Evolutionary conservation across 2,888 invertebrate genomes (phyloP).

Genomic region (Mylabris sibirica): DNA sequence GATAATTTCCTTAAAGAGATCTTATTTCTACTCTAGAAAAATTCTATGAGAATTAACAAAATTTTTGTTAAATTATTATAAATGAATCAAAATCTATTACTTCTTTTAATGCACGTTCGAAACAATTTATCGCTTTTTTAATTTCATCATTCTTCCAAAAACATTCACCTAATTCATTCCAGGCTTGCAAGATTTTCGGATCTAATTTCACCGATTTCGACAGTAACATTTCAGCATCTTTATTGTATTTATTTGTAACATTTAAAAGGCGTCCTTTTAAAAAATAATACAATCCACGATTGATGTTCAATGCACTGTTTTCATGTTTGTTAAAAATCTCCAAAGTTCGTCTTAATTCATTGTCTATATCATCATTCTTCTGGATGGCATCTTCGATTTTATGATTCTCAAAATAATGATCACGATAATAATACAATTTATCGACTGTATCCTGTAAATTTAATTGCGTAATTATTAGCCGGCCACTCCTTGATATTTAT

Average conservation of each 20-base stretch:
- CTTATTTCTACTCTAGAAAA: slow-evolving; percentile 71
- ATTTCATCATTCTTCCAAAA: slow-evolving; percentile 88
- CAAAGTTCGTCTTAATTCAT: slow-evolving; percentile 68
- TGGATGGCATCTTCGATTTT: slow-evolving; percentile 72
- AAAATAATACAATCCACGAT: slow-evolving; percentile 66
- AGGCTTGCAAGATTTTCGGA: slow-evolving; percentile 80
- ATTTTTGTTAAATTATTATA: slow-evolving; percentile 16
- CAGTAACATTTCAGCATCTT: slow-evolving; percentile 75
- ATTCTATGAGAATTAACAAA: slow-evolving; percentile 8
- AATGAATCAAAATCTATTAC: slow-evolving; percentile 60
- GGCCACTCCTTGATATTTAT: slow-evolving; percentile 27
- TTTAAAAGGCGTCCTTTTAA: slow-evolving; percentile 80
- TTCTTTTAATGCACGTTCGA: slow-evolving; percentile 77
- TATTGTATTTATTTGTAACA: slow-evolving; percentile 71
- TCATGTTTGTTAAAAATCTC: slow-evolving; percentile 72
- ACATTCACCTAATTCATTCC: slow-evolving; percentile 90
- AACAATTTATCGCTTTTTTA: slow-evolving; percentile 82
- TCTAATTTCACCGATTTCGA: slow-evolving; percentile 86
- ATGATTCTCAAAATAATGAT: slow-evolving; percentile 81
- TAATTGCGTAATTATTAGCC: slow-evolving; percentile 17
- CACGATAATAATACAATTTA: slow-evolving; percentile 73
- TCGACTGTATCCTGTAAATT: slow-evolving; percentile 71
- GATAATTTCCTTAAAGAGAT: slow-evolving; percentile 81
- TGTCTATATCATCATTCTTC: slow-evolving; percentile 71
- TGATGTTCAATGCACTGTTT: slow-evolving; percentile 60